Conservation (phyloP, 2,113 vertebrate species). For the Alaudala cheleensis region DNA sequence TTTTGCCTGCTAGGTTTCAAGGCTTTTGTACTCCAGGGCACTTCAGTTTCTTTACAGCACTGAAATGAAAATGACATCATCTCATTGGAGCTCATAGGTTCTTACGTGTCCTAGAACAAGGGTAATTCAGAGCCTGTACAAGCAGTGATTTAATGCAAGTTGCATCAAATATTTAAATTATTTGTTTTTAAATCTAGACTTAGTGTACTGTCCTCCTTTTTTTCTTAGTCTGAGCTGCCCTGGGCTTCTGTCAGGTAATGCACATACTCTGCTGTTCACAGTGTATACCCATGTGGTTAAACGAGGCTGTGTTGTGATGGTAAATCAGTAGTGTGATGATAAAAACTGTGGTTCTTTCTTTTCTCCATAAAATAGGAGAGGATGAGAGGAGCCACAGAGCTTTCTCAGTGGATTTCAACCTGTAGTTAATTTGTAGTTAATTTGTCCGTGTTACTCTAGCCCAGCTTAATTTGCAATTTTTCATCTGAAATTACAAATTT, state of each 20-base stretch:
- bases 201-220: neutral
- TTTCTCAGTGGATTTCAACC: neutral
- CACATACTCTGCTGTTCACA: neutral
- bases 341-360: neutral
- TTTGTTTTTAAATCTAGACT: neutral
- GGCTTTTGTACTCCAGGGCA: neutral
- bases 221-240: neutral
- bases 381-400: neutral
- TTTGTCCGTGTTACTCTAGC: neutral
- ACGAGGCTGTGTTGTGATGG: neutral
- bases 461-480: neutral
- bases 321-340: neutral
- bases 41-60: neutral
- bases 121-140: neutral
- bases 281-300: neutral
- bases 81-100: neutral
- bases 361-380: neutral
- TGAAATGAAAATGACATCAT: neutral
- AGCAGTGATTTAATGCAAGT: neutral
- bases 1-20: neutral
- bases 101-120: neutral
- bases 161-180: neutral
- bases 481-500: neutral
- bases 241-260: neutral
- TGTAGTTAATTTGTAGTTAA: neutral